A percentile compares a stretch with the other conserved stretches of the same genome.
Evolutionary conservation across 2,888 invertebrate species (phyloP).

Genomic region (Ecdyonurus torrentis): DNA sequence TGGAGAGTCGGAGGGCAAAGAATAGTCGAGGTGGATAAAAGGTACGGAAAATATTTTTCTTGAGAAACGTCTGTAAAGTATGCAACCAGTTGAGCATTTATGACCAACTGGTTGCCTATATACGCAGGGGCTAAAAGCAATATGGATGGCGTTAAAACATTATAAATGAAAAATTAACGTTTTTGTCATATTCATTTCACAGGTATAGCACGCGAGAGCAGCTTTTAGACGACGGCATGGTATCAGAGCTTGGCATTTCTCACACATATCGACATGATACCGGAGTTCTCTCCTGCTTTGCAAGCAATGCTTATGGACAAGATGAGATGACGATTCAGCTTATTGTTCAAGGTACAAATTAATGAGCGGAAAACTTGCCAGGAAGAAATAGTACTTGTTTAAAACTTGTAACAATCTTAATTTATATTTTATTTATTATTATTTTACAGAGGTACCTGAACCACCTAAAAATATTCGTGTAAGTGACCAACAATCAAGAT

Average conservation of each 20-base stretch:
- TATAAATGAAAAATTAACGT: too few species aligned
- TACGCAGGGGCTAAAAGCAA: too few species aligned
- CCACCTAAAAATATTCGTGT: constrained; percentile 73
- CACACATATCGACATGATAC: constrained; percentile 78
- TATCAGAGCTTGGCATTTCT: constrained; percentile 69
- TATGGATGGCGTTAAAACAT: too few species aligned
- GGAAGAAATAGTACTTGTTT: too few species aligned
- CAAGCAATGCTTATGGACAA: constrained; percentile 76
- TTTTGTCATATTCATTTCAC: too few species aligned
- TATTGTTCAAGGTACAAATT: constrained; percentile 82
- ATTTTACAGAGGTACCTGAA: constrained; percentile 58
- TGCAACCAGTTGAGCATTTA: too few species aligned
- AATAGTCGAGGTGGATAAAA: constrained; percentile 50
- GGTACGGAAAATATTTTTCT: constrained; percentile 25
- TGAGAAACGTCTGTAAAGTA: too few species aligned
- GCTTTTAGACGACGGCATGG: constrained; percentile 59
- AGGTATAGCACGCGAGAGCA: constrained; percentile 62
- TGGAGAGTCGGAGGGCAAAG: constrained; percentile 67
- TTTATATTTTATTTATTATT: not conserved
- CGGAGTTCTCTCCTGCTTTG: constrained; percentile 72
- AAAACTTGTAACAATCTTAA: too few species aligned
- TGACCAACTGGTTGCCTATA: too few species aligned
- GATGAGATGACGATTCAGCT: constrained; percentile 83
- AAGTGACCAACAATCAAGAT: constrained; percentile 67
- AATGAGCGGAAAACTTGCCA: constrained; percentile 19